phyloP scores from a whole-genome alignment of 2,113 vertebrate genomes.

The Bombycilla garrulus region DNA sequence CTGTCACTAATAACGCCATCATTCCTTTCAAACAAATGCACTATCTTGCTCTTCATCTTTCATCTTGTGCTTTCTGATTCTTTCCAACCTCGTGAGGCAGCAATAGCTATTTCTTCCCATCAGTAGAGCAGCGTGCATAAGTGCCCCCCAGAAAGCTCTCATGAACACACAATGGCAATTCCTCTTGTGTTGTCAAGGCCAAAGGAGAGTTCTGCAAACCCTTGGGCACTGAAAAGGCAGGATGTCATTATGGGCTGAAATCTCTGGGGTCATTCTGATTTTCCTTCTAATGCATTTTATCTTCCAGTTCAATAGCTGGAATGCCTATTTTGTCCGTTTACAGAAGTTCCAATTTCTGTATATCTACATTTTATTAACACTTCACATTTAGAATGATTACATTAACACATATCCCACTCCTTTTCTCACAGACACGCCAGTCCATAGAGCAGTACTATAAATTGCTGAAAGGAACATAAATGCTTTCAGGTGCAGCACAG shows the following conservation, averaged over 20 bases:
- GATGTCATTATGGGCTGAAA: constrained; percentile 15
- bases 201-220: not conserved
- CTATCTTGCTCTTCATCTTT: not conserved
- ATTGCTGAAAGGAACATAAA: not conserved
- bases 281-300: constrained; percentile 8
- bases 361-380: constrained; percentile 53
- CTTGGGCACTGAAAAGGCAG: constrained; percentile 18
- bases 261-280: constrained; percentile 1
- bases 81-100: not conserved
- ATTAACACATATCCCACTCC: constrained; percentile 31
- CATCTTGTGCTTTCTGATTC: not conserved
- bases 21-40: not conserved
- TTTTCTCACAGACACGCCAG: constrained; percentile 2
- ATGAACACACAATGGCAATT: not conserved
- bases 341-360: constrained; percentile 16
- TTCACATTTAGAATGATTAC: constrained; percentile 46
- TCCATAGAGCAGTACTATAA: not conserved
- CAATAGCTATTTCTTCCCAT: not conserved
- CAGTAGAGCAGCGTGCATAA: not conserved
- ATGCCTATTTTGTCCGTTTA: not conserved
- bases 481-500: not conserved
- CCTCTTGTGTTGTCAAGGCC: not conserved
- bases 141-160: not conserved
- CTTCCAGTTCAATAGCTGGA: constrained; percentile 16
- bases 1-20: not conserved